Evolutionary conservation across 2,113 vertebrate species (phyloP).

Genomic region (Guaruba guarouba): DNA sequence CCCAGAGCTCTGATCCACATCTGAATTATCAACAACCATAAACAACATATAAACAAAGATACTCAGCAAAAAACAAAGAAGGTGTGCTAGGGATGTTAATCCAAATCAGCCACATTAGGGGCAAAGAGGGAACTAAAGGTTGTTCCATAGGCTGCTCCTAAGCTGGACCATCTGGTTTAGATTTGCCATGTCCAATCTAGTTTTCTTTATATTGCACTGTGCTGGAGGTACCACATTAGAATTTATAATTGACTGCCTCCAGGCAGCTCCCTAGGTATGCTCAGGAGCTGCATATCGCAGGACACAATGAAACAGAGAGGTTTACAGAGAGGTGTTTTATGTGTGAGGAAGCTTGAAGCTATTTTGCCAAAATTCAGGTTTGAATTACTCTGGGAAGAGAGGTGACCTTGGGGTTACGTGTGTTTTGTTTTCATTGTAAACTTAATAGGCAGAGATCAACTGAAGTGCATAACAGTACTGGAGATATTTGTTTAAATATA

Average conservation of each 20-base stretch:
- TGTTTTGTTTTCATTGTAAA: constrained; percentile 51
- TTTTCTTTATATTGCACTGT: background rate
- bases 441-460: constrained; percentile 48
- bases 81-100: background rate
- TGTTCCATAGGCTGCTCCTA: background rate
- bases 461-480: background rate
- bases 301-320: background rate
- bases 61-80: background rate
- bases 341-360: background rate
- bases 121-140: background rate
- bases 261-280: background rate
- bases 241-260: constrained; percentile 22
- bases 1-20: background rate
- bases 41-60: background rate
- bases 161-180: background rate
- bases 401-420: constrained; percentile 25
- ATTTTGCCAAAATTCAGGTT: constrained; percentile 18
- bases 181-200: background rate
- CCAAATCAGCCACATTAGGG: background rate
- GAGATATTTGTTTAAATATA: constrained; percentile 50
- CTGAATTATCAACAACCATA: background rate
- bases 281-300: background rate
- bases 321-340: background rate
- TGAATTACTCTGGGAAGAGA: background rate
- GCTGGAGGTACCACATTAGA: background rate